A percentile compares a stretch with the other conserved stretches of the same genome.
Conservation (phyloP, 2,113 vertebrate genomes). For the Marmota monax region DNA sequence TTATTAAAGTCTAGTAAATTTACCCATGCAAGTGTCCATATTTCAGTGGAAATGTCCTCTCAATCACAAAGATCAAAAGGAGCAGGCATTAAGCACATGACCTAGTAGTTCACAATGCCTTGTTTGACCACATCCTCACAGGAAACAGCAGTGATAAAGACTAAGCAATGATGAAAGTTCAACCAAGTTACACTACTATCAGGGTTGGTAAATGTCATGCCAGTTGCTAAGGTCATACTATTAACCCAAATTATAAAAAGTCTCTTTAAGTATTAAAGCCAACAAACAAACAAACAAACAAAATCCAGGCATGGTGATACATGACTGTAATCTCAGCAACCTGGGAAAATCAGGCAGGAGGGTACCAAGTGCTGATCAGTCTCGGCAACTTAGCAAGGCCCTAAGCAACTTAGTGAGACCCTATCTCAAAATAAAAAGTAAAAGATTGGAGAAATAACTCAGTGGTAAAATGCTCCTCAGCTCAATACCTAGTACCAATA, state of each 20-base stretch:
- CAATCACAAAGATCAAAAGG: not conserved
- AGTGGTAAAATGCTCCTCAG: too few species aligned
- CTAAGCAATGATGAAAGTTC: constrained; percentile 1
- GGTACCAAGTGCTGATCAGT: too few species aligned
- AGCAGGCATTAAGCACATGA: not conserved
- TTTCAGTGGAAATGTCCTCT: too few species aligned
- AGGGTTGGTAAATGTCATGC: not conserved
- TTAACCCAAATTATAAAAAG: not conserved
- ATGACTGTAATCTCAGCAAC: too few species aligned
- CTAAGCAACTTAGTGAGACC: too few species aligned
- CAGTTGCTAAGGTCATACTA: not conserved
- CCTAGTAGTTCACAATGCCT: not conserved
- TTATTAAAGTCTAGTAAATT: not conserved
- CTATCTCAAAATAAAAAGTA: too few species aligned
- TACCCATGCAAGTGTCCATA: not conserved
- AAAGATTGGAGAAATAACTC: too few species aligned
- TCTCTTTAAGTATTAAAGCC: not conserved
- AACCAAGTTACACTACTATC: not conserved
- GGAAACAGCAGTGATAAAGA: not conserved
- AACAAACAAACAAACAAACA: too few species aligned
- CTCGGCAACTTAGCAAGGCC: too few species aligned
- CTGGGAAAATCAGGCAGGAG: too few species aligned
- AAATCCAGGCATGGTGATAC: too few species aligned
- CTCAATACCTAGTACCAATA: too few species aligned
- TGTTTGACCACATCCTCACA: not conserved